Percentiles rank a stretch among this genome's conserved stretches.
These are phyloP conservation scores for Macrostomum lignano DNA, from an alignment of 1,140 invertebrate genomes.

Conservation along the genomic window DNA sequence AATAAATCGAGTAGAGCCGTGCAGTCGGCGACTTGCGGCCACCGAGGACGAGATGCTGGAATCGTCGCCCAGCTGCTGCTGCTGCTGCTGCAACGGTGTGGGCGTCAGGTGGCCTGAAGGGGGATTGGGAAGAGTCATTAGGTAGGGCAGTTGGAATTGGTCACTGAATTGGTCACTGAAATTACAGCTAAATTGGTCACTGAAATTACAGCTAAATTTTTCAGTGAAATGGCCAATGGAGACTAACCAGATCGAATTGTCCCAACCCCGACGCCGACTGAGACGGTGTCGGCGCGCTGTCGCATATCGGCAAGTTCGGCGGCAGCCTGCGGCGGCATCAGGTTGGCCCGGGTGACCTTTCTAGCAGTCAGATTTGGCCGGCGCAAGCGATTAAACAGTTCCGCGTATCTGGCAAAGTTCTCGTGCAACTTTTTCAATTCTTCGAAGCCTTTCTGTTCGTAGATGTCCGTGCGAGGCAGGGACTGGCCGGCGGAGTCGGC, in stretches of 20 bases:
- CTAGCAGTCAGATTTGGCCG: conserved; percentile 11
- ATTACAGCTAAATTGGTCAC: no score
- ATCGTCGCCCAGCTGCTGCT: no score
- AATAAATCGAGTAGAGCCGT: no score
- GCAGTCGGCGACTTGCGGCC: neutral
- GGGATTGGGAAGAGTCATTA: no score
- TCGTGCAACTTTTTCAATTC: conserved; percentile 39
- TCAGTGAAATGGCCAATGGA: no score
- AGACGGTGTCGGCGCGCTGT: no score
- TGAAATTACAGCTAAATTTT: no score
- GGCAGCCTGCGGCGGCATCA: conserved; percentile 40
- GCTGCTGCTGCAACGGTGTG: no score
- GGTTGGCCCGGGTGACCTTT: conserved; percentile 10
- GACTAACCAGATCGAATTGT: neutral
- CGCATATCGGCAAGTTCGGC: neutral
- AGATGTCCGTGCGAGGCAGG: conserved; percentile 35
- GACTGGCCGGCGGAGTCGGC: conserved; percentile 10
- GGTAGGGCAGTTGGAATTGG: no score
- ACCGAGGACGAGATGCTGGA: no score
- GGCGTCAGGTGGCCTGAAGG: no score
- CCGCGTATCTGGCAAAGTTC: conserved; percentile 54
- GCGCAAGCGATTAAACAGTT: conserved; percentile 54
- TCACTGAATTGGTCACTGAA: no score
- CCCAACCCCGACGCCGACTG: neutral
- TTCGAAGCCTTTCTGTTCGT: conserved; percentile 32